Base-by-base conservation (phyloP, 2,113 vertebrate genomes). In the Boulengeromyrus knoepffleri region DNA sequence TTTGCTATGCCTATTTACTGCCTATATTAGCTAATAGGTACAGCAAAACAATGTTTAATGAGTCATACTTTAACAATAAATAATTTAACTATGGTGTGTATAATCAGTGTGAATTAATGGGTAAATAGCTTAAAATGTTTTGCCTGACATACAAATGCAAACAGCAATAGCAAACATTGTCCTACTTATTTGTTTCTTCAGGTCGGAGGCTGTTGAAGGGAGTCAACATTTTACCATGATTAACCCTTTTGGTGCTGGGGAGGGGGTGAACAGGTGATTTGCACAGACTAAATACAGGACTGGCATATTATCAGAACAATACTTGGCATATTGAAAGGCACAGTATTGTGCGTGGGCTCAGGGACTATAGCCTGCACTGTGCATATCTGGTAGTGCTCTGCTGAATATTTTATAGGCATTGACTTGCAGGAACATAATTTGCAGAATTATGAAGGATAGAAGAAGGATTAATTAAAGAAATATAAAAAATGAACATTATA, bases 211-310 rank as follows among this genome's bases (percentile, higher is more conserved):
- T 9, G 70, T 52, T 1, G 90, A 91, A 36, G 89, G 36, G 50
- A 49, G 10, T 1, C 52, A 92, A 1, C 36, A 53, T 88, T n/a
- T 88, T 5, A 39, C 1, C 21, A 50, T 94, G 52, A 90, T 88
- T 53, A 95, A 96, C 93, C 95, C 95, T 24, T 96, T 96, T 88
- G 93, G 93, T 21, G 90, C 93, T 39, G 90, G 92, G 83, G 95
- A 95, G 49, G 93, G 95, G 58, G 92, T 94, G n/a, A 94, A 91
- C 90, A 93, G 92, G 96, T 96, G 83, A 94, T 85, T 88, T 31
- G 74, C 62, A 70, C 42, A 66, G 88, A 24, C 80, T 90, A 42
- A 66, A 90, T 21, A 50, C 24, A 7, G 31, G 27, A 62, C 10
- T 87, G 31, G 58, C n/a, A 6, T 47, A 13, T 56, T 90, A 42